Percentiles rank a stretch among this genome's conserved stretches.
phyloP scores from a whole-genome alignment of 37 sponge, comb jelly and placozoan species.

The Halichondria panicea region DNA sequence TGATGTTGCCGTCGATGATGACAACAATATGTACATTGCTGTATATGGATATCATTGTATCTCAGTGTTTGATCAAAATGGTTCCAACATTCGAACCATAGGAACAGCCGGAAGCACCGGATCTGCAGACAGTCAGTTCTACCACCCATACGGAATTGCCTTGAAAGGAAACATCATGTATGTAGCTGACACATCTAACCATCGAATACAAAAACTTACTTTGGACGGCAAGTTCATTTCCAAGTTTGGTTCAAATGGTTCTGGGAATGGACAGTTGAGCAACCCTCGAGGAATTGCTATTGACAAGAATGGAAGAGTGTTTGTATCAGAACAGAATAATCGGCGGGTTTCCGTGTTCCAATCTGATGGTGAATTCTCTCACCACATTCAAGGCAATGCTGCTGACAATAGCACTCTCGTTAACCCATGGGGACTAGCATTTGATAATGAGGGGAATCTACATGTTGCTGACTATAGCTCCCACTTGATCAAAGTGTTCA shows the following conservation, averaged over 20 bases:
- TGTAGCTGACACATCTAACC: slow-evolving; percentile 32
- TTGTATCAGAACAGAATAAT: slow-evolving; percentile 25
- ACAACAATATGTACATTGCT: slow-evolving; percentile 13
- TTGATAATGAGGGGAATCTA: slow-evolving; percentile 24
- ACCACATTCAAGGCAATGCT: slow-evolving; percentile 4
- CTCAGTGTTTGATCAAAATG: background rate
- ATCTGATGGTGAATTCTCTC: slow-evolving; percentile 27
- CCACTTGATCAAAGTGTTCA: slow-evolving; percentile 24
- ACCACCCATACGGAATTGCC: slow-evolving; percentile 27
- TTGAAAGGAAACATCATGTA: slow-evolving; percentile 36
- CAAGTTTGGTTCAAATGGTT: slow-evolving; percentile 38
- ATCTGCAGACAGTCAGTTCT: slow-evolving; percentile 38
- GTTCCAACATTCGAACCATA: background rate
- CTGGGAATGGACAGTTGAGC: slow-evolving; percentile 17
- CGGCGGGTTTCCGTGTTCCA: slow-evolving; percentile 22
- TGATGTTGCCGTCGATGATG: slow-evolving; percentile 39
- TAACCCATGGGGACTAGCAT: slow-evolving; percentile 29
- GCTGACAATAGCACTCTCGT: background rate
- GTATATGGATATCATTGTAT: slow-evolving; percentile 21
- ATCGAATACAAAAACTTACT: slow-evolving; percentile 29
- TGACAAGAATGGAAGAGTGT: slow-evolving; percentile 18
- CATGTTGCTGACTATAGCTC: slow-evolving; percentile 16
- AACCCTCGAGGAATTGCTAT: slow-evolving; percentile 29
- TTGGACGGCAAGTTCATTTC: slow-evolving; percentile 10
- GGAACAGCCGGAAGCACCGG: slow-evolving; percentile 6